Conservation (phyloP, 2,888 invertebrate genomes). For the Chirona hameri region DNA sequence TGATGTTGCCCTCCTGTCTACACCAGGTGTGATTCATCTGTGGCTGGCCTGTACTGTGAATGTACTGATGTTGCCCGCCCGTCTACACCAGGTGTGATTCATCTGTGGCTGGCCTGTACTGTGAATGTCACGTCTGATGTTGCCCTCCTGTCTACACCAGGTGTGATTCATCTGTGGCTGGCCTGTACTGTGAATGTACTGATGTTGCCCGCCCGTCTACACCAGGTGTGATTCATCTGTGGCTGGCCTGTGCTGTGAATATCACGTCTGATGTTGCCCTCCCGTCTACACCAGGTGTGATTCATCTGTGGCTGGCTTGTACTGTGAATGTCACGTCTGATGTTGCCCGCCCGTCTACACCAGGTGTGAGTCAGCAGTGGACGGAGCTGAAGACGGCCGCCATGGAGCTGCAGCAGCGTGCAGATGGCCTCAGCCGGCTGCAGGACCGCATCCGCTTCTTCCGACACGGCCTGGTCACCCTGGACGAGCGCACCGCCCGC, state of each 20-base stretch:
- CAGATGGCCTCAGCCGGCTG: not conserved
- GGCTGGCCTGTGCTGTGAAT: not conserved
- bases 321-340: not conserved
- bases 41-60: not conserved
- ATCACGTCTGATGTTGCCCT: not conserved
- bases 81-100: not conserved
- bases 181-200: not conserved
- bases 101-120: not conserved
- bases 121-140: not conserved
- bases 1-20: not conserved
- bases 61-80: not conserved
- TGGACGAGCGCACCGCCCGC: not conserved
- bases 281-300: not conserved
- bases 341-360: not conserved
- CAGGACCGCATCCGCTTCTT: not conserved
- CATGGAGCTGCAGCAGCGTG: not conserved
- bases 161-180: not conserved
- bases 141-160: not conserved
- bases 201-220: not conserved
- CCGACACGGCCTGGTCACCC: not conserved
- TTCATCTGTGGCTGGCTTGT: no score
- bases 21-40: not conserved
- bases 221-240: not conserved
- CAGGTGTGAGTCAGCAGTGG: not conserved
- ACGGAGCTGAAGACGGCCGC: not conserved